A percentile compares a stretch with the other conserved stretches of the same genome.
These are phyloP conservation scores for Scalopus aquaticus DNA, from an alignment of 2,113 vertebrate genomes.

Conservation along the genomic window DNA sequence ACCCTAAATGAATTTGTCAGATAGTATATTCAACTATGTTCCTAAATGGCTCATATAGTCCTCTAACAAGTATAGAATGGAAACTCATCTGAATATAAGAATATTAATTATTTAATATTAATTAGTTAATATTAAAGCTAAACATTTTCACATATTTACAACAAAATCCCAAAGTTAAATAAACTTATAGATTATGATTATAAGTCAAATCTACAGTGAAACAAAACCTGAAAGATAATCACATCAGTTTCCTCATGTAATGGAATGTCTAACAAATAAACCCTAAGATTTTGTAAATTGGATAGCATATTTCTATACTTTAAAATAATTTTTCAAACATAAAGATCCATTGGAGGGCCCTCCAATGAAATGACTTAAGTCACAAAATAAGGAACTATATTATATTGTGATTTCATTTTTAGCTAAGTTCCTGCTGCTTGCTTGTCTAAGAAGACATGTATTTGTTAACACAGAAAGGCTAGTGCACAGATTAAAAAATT, in stretches of 20 bases:
- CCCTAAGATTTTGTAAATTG: not conserved
- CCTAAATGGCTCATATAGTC: not conserved
- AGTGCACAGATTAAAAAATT: not conserved
- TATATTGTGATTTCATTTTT: constrained; percentile 20
- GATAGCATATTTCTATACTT: not conserved
- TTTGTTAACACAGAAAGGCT: not conserved
- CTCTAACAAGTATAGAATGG: not conserved
- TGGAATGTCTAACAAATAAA: constrained; percentile 3
- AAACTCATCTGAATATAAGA: not conserved
- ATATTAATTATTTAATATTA: not conserved
- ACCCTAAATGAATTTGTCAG: not conserved
- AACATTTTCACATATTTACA: constrained; percentile 23
- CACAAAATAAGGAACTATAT: not conserved
- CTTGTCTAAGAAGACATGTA: not conserved
- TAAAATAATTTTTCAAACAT: not conserved
- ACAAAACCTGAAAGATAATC: constrained; percentile 1
- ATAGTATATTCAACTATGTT: not conserved
- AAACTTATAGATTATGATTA: not conserved
- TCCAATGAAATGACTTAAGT: not conserved
- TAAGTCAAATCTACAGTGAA: not conserved
- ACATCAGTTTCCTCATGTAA: not conserved
- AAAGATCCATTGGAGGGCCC: not conserved
- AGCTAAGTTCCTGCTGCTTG: not conserved
- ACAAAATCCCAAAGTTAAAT: not conserved
- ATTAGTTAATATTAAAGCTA: no score